These are phyloP conservation scores for Gymnocypris eckloni DNA, from an alignment of 2,797 vertebrate species.

Conservation along the genomic window DNA sequence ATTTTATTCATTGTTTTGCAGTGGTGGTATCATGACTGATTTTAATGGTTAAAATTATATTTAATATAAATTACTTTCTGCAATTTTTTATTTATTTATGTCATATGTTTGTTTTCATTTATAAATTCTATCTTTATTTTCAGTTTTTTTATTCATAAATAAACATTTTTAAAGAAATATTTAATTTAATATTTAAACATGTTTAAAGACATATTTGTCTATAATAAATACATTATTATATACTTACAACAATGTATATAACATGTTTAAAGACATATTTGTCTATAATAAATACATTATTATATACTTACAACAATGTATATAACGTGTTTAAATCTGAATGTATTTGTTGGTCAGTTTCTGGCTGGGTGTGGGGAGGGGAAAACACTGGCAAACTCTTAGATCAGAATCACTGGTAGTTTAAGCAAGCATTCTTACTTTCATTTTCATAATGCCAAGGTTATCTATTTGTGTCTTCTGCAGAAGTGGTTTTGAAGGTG, in stretches of 20 bases:
- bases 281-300: too few relatives aligned
- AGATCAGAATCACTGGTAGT: background rate
- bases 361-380: background rate
- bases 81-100: background rate
- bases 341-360: background rate
- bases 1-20: background rate
- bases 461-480: background rate
- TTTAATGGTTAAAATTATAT: background rate
- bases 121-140: background rate
- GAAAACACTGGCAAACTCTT: background rate
- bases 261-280: too few relatives aligned
- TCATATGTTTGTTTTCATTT: background rate
- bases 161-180: background rate
- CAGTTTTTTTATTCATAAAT: background rate
- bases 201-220: background rate
- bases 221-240: too few relatives aligned
- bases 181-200: background rate
- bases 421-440: background rate
- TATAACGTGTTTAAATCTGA: rapidly evolving
- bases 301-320: background rate
- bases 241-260: background rate
- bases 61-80: background rate
- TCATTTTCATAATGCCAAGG: background rate
- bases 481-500: background rate
- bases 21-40: background rate